Percentiles rank a stretch among this genome's conserved stretches.
phyloP scores from a whole-genome alignment of 23 tunicate species.

The Halocynthia roretzi region DNA sequence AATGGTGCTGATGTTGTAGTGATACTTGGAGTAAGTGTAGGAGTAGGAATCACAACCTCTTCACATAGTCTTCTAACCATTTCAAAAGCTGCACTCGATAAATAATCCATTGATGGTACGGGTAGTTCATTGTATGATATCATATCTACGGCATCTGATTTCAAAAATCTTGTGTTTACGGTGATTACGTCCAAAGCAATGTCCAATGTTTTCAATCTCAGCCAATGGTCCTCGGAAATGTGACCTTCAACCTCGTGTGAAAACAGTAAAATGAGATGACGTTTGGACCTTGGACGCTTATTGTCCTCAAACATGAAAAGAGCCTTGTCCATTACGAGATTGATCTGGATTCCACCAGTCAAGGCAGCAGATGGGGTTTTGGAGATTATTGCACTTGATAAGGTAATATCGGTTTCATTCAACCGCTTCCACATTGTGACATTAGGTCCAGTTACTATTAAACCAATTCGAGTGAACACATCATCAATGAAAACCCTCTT shows the following conservation, averaged over 20 bases:
- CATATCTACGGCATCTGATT: neutral
- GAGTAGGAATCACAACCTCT: neutral
- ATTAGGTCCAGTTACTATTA: constrained; percentile 19
- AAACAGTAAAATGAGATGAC: neutral
- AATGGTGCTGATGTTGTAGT: constrained; percentile 3
- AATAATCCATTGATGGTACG: neutral
- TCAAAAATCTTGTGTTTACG: neutral
- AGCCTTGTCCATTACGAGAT: neutral
- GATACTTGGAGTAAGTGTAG: neutral
- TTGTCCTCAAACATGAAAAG: neutral
- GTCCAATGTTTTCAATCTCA: neutral
- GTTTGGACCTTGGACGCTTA: neutral
- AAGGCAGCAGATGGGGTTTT: neutral
- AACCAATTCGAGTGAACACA: neutral
- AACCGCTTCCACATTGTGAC: neutral
- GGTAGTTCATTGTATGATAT: constrained; percentile 1
- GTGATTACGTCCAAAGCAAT: neutral
- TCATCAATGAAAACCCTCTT: neutral
- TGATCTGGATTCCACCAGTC: neutral
- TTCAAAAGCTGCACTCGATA: constrained; percentile 1
- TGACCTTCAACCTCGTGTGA: neutral
- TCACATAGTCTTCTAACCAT: neutral
- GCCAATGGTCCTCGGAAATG: neutral
- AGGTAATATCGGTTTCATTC: neutral
- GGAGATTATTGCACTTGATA: neutral